phyloP scores from a whole-genome alignment of 2,797 vertebrate species.

The Steatocranus sp. region DNA sequence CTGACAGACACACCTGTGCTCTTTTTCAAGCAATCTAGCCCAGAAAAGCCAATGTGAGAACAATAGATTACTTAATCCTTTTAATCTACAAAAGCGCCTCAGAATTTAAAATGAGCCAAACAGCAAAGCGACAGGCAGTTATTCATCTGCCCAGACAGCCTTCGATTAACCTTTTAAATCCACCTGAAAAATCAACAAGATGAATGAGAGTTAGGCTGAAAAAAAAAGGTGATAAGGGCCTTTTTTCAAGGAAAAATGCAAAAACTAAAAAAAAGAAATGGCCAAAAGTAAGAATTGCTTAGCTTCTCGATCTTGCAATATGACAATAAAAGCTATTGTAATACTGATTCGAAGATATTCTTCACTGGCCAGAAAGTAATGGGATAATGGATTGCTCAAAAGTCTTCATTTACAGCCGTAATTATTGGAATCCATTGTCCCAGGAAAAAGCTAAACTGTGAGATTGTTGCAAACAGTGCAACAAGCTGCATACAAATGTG shows the following conservation, averaged over 20 bases:
- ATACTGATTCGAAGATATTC: background rate
- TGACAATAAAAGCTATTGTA: background rate
- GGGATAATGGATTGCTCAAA: background rate
- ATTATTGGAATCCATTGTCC: background rate
- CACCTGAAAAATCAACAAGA: conserved; percentile 9
- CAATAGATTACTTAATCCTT: conserved; percentile 24
- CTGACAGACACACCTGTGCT: background rate
- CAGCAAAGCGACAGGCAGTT: background rate
- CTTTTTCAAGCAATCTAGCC: background rate
- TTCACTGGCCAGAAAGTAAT: background rate
- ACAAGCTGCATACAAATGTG: background rate
- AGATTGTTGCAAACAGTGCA: background rate
- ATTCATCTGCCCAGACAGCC: background rate
- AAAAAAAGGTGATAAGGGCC: fast-evolving
- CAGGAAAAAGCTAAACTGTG: background rate
- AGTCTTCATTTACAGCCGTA: background rate
- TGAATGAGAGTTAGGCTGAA: background rate
- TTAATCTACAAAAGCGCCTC: conserved; percentile 13
- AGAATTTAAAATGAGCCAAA: conserved; percentile 20
- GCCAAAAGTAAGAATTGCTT: background rate
- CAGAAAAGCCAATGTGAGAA: conserved; percentile 4
- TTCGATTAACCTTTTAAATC: conserved; percentile 20
- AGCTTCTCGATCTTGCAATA: background rate
- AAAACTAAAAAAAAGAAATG: background rate
- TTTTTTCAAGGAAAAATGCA: background rate